A percentile compares a stretch with the other conserved stretches of the same genome.
Conservation (phyloP, 1,140 invertebrate genomes). For the Megalopta genalis region DNA sequence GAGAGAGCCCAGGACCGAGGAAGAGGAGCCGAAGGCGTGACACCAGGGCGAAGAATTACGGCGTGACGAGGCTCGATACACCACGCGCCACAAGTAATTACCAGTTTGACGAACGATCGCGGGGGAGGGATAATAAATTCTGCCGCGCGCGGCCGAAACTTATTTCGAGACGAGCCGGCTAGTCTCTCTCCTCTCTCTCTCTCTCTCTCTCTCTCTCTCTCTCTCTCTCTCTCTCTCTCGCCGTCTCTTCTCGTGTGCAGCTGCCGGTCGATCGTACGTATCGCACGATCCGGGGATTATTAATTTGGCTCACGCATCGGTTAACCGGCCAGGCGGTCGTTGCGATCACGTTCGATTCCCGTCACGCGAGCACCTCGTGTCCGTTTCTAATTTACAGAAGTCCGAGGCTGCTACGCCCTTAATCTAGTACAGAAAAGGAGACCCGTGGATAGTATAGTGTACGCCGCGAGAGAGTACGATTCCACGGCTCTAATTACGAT, state of each 20-base stretch:
- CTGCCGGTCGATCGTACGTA: conserved; percentile 40
- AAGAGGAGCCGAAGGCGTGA: too few relatives aligned
- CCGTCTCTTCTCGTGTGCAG: neutral
- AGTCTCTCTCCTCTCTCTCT: too few relatives aligned
- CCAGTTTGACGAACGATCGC: conserved; percentile 42
- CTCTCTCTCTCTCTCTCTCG: too few relatives aligned
- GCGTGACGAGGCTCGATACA: neutral
- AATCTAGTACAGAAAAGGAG: conserved; percentile 11
- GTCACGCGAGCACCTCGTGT: conserved; percentile 30
- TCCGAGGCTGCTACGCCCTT: neutral
- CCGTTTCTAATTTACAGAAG: conserved; percentile 19
- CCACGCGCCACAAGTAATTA: conserved; percentile 39
- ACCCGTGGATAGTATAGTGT: neutral
- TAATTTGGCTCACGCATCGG: conserved; percentile 55
- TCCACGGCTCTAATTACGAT: neutral
- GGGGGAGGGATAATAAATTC: conserved; percentile 49
- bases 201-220: too few relatives aligned
- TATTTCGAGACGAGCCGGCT: conserved; percentile 39
- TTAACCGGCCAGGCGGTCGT: neutral
- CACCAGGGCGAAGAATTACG: too few relatives aligned
- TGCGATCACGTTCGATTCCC: conserved; percentile 21
- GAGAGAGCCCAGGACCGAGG: too few relatives aligned
- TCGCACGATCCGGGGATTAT: conserved; percentile 49
- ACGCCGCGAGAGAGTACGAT: too few relatives aligned
- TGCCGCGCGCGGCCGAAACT: conserved; percentile 21